Percentiles rank a stretch among this genome's conserved stretches.
Conservation (phyloP, 2,797 vertebrate species). For the Rousettus madagascariensis region DNA sequence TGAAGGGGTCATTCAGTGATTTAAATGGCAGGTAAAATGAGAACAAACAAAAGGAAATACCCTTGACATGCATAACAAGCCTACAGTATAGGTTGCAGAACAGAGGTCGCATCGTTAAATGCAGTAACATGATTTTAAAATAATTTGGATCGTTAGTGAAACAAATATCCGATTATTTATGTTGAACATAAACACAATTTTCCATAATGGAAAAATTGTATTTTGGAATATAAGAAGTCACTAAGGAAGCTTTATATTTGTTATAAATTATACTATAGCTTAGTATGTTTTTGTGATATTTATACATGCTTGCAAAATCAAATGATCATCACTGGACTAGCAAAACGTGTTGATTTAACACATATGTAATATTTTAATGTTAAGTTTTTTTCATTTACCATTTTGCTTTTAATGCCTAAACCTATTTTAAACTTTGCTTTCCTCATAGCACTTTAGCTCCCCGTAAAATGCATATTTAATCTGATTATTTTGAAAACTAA, state of each 20-base stretch:
- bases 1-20: conserved; percentile 67
- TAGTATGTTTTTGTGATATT: neutral
- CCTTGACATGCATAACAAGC: conserved; percentile 62
- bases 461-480: neutral
- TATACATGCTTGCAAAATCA: conserved; percentile 35
- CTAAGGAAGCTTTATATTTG: conserved; percentile 64
- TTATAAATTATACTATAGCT: conserved; percentile 57
- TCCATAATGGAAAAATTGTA: conserved; percentile 77
- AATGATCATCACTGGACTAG: neutral
- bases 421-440: conserved; percentile 26
- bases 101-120: conserved; percentile 65
- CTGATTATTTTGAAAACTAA: conserved; percentile 2
- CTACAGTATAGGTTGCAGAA: conserved; percentile 60
- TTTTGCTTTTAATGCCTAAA: neutral
- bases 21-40: conserved; percentile 78
- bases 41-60: conserved; percentile 80
- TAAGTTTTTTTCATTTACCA: neutral
- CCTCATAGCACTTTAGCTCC: neutral
- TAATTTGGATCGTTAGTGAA: conserved; percentile 69
- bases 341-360: conserved; percentile 2
- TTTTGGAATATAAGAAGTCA: conserved; percentile 70
- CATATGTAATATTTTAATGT: neutral
- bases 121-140: conserved; percentile 77
- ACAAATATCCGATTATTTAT: conserved; percentile 77
- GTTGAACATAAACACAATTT: conserved; percentile 75